Evolutionary conservation across 1,140 invertebrate species (phyloP), one percentile per base, ranked within the genome.

Genomic region (Nasonia giraulti): DNA sequence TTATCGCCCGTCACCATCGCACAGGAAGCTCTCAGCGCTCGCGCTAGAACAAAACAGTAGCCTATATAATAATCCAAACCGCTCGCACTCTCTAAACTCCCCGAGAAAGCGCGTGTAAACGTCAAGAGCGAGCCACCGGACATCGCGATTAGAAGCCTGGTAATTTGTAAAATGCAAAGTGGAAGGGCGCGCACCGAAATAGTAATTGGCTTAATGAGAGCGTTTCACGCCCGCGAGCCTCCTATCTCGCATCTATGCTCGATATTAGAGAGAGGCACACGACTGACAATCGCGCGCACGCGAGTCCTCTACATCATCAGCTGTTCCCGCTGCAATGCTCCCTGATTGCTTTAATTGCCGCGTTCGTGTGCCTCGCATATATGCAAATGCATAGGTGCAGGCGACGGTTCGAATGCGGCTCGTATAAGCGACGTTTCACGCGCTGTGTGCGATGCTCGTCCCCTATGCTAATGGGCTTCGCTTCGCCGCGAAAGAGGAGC

Each of bases 121-220:
- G 44, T 71, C 27, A 27, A 27, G 27, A 27, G 27, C 27, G 27
- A 27, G 27, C 14, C 33, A 37, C 33, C 33, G 33, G 4, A 2
- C 37, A 82, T 74, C 23, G 27, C 44, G 44, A 74, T 74, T 82
- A 82, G 69, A 55, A 5, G 8, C 5, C 3, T 14, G n/a, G 8
- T 78, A 78, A 78, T 78, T 78, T 78, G 76, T 78, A 62, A 78
- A 82, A 73, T 50, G 40, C 69, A 82, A 75, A 75, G 33, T 74
- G 71, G 20, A 55, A 55, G 44, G 23, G 37, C 27, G n/a, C 7
- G 33, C 50, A 66, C 31, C 31, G 55, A 86, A 88, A 89, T 89
- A 89, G 82, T 90, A 91, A 91, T 91, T 89, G 88, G 76, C 87
- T 87, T 92, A 90, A 91, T 89, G 87, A 86, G 86, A 89, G 84